These are phyloP conservation scores for Aleiodes alternator DNA, from an alignment of 2,888 invertebrate genomes.

Conservation along the genomic window DNA sequence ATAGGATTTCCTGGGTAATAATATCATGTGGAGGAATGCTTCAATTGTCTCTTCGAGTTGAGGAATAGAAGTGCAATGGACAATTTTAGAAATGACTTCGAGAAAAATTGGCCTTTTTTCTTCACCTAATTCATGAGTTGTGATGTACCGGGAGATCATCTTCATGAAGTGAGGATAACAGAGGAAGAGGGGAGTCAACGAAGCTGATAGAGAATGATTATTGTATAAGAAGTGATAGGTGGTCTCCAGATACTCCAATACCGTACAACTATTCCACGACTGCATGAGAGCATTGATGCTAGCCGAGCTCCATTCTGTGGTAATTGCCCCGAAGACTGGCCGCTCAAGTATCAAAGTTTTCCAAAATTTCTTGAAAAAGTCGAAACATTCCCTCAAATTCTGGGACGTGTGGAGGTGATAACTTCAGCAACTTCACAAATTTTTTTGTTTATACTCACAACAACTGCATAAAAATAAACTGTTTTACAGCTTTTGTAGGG, in stretches of 20 bases:
- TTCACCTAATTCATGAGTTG: not conserved
- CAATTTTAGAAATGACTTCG: not conserved
- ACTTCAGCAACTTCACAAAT: conserved; percentile 39
- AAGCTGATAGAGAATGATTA: too few relatives aligned
- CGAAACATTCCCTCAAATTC: conserved; percentile 27
- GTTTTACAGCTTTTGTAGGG: conserved; percentile 32
- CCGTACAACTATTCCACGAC: conserved; percentile 44
- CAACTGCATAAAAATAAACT: too few relatives aligned
- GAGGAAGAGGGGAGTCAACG: too few relatives aligned
- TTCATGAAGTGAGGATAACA: conserved; percentile 19
- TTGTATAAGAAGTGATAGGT: too few relatives aligned
- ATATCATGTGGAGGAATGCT: too few relatives aligned
- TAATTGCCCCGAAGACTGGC: conserved; percentile 37
- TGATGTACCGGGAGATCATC: conserved; percentile 3
- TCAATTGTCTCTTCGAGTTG: too few relatives aligned
- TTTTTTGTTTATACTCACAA: conserved; percentile 14
- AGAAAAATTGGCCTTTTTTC: not conserved
- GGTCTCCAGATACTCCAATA: conserved; percentile 44
- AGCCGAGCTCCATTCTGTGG: conserved; percentile 46
- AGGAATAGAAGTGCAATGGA: not conserved
- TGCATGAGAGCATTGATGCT: conserved; percentile 42
- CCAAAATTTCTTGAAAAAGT: too few relatives aligned
- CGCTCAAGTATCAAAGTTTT: conserved; percentile 22
- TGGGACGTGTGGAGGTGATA: conserved; percentile 39
- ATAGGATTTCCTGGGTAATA: too few relatives aligned